These are phyloP conservation scores for Campoplex nolae DNA, from an alignment of 2,888 invertebrate species.

Conservation along the genomic window DNA sequence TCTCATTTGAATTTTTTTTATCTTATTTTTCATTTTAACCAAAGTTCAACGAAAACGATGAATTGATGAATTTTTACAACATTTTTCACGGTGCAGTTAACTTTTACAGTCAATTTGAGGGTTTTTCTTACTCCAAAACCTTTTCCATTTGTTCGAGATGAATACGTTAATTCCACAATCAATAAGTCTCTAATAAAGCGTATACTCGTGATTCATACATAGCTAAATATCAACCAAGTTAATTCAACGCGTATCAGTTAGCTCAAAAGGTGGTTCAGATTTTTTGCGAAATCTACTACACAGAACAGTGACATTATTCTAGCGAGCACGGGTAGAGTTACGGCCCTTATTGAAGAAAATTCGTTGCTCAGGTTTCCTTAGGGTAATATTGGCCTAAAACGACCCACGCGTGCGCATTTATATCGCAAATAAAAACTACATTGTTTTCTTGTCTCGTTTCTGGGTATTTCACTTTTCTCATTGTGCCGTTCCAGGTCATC, in stretches of 20 bases:
- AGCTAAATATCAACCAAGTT: not conserved
- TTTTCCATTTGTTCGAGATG: not conserved
- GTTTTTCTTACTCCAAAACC: not conserved
- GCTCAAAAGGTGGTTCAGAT: not conserved
- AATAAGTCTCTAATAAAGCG: not conserved
- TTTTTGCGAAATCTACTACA: not conserved
- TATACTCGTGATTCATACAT: not conserved
- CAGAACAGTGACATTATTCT: not conserved
- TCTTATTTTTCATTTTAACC: too few species aligned
- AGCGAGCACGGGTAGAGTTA: not conserved
- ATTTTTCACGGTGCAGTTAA: not conserved
- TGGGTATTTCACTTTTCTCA: conserved; percentile 4
- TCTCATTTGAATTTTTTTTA: not conserved
- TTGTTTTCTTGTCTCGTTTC: conserved; percentile 8
- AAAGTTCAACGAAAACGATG: not conserved
- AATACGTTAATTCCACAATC: not conserved
- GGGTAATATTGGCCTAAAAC: not conserved
- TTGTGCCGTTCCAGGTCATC: conserved; percentile 20
- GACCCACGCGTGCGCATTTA: conserved; percentile 10
- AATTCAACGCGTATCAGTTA: not conserved
- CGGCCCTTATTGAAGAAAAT: not conserved
- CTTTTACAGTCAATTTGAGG: not conserved
- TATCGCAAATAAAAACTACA: not conserved
- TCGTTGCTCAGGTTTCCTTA: not conserved
- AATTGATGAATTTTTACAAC: not conserved